Conservation (phyloP, 1,140 invertebrate genomes). For the Trinorchestia longiramus region DNA sequence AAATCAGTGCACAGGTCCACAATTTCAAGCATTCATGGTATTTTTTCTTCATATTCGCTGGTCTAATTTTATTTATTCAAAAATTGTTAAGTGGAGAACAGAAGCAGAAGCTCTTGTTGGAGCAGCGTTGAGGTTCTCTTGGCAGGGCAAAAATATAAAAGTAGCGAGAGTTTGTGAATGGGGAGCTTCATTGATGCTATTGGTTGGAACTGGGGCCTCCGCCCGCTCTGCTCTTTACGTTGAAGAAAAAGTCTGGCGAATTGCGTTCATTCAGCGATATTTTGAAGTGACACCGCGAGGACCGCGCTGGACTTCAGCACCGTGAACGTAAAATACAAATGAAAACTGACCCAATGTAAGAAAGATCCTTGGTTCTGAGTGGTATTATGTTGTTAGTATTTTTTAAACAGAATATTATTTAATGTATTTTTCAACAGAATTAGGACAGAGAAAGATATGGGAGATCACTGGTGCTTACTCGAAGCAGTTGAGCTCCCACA, state of each 20-base stretch:
- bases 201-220: not conserved
- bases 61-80: not conserved
- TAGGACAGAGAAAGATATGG: too few species aligned
- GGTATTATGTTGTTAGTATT: too few species aligned
- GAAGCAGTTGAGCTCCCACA: too few species aligned
- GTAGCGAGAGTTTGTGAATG: slow-evolving; percentile 3
- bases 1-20: not conserved
- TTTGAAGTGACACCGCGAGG: slow-evolving; percentile 5
- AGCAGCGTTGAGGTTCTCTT: slow-evolving; percentile 1
- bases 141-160: not conserved
- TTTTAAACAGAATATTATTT: too few species aligned
- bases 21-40: not conserved
- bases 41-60: not conserved
- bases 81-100: not conserved
- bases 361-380: too few species aligned
- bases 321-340: not conserved
- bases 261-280: slow-evolving; percentile 25
- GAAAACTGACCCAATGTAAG: too few species aligned
- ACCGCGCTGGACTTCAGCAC: not conserved
- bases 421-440: too few species aligned
- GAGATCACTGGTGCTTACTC: too few species aligned
- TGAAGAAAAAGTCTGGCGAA: not conserved
- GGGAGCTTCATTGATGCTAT: slow-evolving; percentile 12
- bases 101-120: not conserved
- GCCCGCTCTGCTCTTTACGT: not conserved